phyloP scores from a whole-genome alignment of 2,113 vertebrate genomes.

The Gobiocypris rarus region DNA sequence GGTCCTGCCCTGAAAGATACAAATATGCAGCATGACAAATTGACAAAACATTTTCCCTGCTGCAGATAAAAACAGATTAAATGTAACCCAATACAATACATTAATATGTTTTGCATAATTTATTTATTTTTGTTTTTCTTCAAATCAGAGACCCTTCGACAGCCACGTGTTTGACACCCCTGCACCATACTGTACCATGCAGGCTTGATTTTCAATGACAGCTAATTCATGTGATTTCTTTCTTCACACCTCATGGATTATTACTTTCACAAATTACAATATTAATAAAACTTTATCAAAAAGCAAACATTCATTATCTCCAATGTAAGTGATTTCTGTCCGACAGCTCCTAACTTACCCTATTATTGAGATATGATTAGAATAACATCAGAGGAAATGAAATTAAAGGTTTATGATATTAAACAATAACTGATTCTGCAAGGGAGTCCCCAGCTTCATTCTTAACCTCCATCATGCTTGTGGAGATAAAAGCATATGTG shows the following conservation, averaged over 20 bases:
- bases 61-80: background rate
- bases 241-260: conserved; percentile 30
- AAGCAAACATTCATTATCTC: conserved; percentile 53
- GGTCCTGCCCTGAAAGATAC: background rate
- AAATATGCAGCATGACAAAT: background rate
- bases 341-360: conserved; percentile 38
- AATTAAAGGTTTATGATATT: conserved; percentile 49
- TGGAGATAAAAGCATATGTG: conserved; percentile 52
- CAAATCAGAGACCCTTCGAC: background rate
- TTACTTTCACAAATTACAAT: conserved; percentile 12
- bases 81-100: background rate
- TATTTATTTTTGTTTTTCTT: background rate
- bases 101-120: background rate
- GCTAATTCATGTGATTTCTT: conserved; percentile 39
- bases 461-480: conserved; percentile 44
- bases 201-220: conserved; percentile 21
- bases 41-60: background rate
- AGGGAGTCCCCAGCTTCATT: conserved; percentile 47
- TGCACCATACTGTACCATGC: background rate
- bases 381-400: conserved; percentile 55
- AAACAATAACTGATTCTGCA: conserved; percentile 53
- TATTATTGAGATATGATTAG: conserved; percentile 51
- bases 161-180: background rate
- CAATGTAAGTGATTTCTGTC: conserved; percentile 51
- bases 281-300: conserved; percentile 51